phyloP scores from a whole-genome alignment of 2,888 invertebrate species.

The Vannuccia rotundouncinata region DNA sequence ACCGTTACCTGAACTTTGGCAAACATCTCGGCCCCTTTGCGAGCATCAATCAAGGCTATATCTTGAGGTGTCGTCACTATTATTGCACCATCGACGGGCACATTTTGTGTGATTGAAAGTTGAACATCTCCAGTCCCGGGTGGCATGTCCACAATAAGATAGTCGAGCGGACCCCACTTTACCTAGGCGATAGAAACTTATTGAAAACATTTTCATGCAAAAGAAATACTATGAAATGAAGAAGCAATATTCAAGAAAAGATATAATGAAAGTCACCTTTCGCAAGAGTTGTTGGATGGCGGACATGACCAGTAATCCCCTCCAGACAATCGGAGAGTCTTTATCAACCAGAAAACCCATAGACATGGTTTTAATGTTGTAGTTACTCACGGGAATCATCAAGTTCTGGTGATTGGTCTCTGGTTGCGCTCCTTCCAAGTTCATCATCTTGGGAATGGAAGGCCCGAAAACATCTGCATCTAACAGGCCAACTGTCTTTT shows the following conservation, averaged over 20 bases:
- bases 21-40: constrained; percentile 79
- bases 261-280: constrained; percentile 57
- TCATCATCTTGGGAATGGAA: constrained; percentile 87
- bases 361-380: constrained; percentile 68
- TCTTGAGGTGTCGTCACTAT: constrained; percentile 85
- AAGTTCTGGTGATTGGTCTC: constrained; percentile 22
- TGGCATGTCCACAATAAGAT: constrained; percentile 83
- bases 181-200: no score
- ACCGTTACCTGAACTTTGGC: constrained; percentile 64
- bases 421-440: constrained; percentile 60
- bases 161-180: constrained; percentile 79
- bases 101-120: constrained; percentile 78
- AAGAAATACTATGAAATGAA: neutral
- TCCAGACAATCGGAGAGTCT: constrained; percentile 80
- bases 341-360: constrained; percentile 85
- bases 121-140: constrained; percentile 95
- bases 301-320: constrained; percentile 92
- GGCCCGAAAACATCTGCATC: constrained; percentile 94
- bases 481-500: constrained; percentile 67
- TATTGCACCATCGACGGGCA: constrained; percentile 75
- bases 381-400: constrained; percentile 28
- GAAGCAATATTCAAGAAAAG: neutral
- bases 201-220: no score
- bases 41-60: constrained; percentile 76
- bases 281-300: constrained; percentile 76